Evolutionary conservation across 2,113 vertebrate species (phyloP).

Genomic region (Pachyramphus minor): DNA sequence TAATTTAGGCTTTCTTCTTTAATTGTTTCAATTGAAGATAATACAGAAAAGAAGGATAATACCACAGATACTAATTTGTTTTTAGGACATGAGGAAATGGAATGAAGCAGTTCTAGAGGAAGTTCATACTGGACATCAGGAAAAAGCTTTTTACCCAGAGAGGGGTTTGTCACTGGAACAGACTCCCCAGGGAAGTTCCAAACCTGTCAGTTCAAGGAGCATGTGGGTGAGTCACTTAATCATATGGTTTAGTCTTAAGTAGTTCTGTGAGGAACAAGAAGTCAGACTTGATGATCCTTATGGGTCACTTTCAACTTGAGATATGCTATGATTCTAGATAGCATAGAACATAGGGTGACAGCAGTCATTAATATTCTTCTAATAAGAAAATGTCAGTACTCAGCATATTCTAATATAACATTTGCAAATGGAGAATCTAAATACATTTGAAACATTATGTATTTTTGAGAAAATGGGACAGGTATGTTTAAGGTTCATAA

Average conservation of each 20-base stretch:
- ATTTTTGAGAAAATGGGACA: neutral
- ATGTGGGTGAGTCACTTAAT: neutral
- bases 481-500: neutral
- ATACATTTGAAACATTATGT: neutral
- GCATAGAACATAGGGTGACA: neutral
- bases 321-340: neutral
- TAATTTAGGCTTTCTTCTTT: neutral
- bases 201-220: neutral
- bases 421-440: neutral
- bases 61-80: neutral
- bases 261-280: neutral
- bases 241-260: neutral
- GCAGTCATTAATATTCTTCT: neutral
- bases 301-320: neutral
- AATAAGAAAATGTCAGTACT: neutral
- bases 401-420: neutral
- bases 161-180: accelerated
- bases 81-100: neutral
- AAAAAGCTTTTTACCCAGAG: neutral
- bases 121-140: neutral
- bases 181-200: neutral
- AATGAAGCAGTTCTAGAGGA: neutral
- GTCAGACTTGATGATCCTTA: neutral
- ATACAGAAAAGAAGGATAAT: neutral
- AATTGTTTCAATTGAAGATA: neutral